Evolutionary conservation across 2,797 vertebrate species (phyloP).

Genomic region (Xerus rutilus): DNA sequence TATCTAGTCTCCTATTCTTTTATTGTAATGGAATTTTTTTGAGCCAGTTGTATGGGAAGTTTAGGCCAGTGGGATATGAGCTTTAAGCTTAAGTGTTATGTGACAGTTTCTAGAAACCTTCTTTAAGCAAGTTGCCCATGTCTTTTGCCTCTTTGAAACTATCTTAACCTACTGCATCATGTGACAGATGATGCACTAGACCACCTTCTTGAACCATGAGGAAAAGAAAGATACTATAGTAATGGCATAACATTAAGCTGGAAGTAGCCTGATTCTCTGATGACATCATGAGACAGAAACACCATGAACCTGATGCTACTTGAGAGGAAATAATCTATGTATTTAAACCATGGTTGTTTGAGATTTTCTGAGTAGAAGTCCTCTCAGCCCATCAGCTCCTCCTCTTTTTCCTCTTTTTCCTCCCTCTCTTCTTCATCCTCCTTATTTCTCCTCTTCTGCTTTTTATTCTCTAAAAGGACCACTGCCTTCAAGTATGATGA

Average conservation of each 20-base stretch:
- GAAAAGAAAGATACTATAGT: neutral
- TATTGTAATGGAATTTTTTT: neutral
- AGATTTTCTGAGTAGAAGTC: constrained; percentile 16
- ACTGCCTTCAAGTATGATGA: constrained; percentile 7
- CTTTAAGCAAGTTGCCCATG: constrained; percentile 1
- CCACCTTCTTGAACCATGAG: neutral
- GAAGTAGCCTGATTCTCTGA: neutral
- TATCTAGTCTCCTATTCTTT: constrained; percentile 18
- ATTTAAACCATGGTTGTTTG: constrained; percentile 30
- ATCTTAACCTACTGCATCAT: neutral
- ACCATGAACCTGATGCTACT: neutral
- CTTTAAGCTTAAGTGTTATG: constrained; percentile 28
- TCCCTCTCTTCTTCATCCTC: neutral
- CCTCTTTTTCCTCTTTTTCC: neutral
- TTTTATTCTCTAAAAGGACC: neutral
- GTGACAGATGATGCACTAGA: neutral
- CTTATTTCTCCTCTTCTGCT: neutral
- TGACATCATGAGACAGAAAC: neutral
- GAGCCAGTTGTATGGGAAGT: neutral
- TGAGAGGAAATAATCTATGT: constrained; percentile 23
- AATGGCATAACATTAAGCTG: neutral
- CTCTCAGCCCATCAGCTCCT: neutral
- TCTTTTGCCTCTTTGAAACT: constrained; percentile 1
- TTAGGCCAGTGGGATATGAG: neutral
- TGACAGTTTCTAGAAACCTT: neutral